Percentiles rank a stretch among this genome's conserved stretches.
Evolutionary conservation across 2,113 vertebrate genomes (phyloP).

Genomic region (Oriolus oriolus): DNA sequence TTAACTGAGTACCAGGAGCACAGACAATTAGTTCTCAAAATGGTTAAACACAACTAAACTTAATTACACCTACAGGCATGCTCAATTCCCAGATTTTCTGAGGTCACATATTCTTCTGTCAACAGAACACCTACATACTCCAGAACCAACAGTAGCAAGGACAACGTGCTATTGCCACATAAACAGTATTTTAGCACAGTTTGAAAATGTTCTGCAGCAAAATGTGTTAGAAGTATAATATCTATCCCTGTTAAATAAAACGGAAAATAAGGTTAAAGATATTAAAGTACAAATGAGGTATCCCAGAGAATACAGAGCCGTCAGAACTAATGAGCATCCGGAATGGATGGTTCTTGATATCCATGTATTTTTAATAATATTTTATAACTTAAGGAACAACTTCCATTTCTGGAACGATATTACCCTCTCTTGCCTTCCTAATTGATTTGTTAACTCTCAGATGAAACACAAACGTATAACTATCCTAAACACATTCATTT

Average conservation of each 20-base stretch:
- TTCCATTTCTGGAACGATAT: neutral
- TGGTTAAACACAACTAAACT: conserved; percentile 8
- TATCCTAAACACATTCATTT: neutral
- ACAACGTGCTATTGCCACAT: conserved; percentile 6
- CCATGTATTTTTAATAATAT: neutral
- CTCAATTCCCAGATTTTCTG: conserved; percentile 18
- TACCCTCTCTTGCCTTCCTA: neutral
- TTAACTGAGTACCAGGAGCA: conserved; percentile 1
- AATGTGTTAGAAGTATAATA: neutral
- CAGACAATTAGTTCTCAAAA: neutral
- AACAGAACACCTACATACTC: conserved; percentile 45
- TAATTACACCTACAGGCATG: neutral
- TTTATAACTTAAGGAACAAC: neutral
- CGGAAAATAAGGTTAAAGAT: neutral
- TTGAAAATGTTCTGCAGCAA: neutral
- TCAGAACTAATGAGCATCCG: neutral
- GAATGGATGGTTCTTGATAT: neutral
- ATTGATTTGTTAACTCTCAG: neutral
- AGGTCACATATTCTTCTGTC: conserved; percentile 40
- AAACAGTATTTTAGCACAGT: conserved; percentile 33
- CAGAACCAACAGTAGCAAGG: conserved; percentile 51
- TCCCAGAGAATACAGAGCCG: neutral
- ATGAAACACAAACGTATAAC: neutral
- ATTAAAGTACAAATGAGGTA: neutral
- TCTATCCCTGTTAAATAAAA: neutral